A percentile compares a stretch with the other conserved stretches of the same genome.
phyloP scores from a whole-genome alignment of 2,797 vertebrate species.

The Pangasius krempfi region DNA sequence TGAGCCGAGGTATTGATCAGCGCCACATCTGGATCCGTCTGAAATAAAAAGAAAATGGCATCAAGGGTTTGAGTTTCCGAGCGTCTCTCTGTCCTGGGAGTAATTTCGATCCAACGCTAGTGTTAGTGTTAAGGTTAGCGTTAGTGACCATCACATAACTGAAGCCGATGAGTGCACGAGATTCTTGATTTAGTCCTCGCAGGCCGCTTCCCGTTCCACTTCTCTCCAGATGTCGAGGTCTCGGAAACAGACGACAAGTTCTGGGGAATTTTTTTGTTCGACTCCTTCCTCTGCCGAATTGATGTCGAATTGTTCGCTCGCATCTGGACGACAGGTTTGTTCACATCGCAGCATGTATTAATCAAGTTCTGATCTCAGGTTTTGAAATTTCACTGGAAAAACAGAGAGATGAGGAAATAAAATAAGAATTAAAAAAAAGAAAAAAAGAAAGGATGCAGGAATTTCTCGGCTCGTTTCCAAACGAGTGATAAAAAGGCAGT shows the following conservation, averaged over 20 bases:
- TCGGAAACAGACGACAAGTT: conserved; percentile 62
- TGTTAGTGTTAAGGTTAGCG: neutral
- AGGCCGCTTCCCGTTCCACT: conserved; percentile 70
- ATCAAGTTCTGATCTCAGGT: conserved; percentile 49
- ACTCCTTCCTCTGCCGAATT: neutral
- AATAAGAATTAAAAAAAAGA: conserved; percentile 29
- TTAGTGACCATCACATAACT: neutral
- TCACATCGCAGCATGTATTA: conserved; percentile 64
- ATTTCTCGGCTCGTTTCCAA: conserved; percentile 50
- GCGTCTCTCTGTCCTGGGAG: conserved; percentile 61
- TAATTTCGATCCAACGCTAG: conserved; percentile 57
- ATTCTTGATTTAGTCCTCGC: conserved; percentile 76
- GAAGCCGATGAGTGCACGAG: conserved; percentile 65
- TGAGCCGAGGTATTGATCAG: neutral
- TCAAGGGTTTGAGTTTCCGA: neutral
- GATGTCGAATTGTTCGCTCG: neutral
- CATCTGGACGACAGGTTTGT: conserved; percentile 74
- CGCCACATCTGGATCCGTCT: neutral
- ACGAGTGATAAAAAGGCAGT: neutral
- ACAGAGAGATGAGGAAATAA: conserved; percentile 29
- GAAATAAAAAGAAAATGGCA: neutral
- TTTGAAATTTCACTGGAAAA: conserved; percentile 47
- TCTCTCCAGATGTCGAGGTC: conserved; percentile 62
- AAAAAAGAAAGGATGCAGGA: conserved; percentile 55
- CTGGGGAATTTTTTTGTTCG: conserved; percentile 67